These are phyloP conservation scores for Aplodontia rufa DNA, from an alignment of 2,113 vertebrate species.

Conservation along the genomic window DNA sequence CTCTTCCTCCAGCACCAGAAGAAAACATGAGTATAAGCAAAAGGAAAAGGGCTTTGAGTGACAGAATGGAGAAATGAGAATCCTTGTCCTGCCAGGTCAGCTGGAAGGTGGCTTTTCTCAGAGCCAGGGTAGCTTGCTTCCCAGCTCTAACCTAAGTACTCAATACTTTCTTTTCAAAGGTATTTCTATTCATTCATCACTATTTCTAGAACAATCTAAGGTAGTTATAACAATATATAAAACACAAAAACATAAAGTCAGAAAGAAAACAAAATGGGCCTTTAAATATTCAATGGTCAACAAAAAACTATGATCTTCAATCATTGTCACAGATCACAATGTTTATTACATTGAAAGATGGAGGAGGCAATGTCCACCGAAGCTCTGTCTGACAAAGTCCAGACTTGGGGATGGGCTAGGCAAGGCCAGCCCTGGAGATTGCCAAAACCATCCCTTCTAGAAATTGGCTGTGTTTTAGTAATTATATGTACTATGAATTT, in stretches of 20 bases:
- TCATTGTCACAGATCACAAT: neutral
- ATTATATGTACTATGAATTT: too few species aligned
- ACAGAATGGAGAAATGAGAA: neutral
- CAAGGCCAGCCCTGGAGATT: too few species aligned
- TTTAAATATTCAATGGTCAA: neutral
- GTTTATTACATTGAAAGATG: neutral
- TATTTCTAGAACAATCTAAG: neutral
- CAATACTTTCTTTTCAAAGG: neutral
- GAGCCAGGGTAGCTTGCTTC: neutral
- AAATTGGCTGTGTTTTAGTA: too few species aligned
- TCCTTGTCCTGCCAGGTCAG: neutral
- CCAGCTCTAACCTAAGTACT: neutral
- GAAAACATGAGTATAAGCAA: neutral
- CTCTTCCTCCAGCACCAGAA: neutral
- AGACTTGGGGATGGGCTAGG: too few species aligned
- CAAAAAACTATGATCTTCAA: neutral
- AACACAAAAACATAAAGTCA: neutral
- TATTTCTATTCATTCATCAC: conserved; percentile 26
- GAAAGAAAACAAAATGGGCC: neutral
- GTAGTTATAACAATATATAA: neutral
- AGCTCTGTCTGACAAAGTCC: too few species aligned
- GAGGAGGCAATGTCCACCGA: too few species aligned
- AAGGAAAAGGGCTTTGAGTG: neutral
- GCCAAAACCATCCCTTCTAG: too few species aligned
- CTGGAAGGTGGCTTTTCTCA: neutral